Evolutionary conservation across 2,888 invertebrate genomes (phyloP).

Genomic region (Druceiella hillmani): DNA sequence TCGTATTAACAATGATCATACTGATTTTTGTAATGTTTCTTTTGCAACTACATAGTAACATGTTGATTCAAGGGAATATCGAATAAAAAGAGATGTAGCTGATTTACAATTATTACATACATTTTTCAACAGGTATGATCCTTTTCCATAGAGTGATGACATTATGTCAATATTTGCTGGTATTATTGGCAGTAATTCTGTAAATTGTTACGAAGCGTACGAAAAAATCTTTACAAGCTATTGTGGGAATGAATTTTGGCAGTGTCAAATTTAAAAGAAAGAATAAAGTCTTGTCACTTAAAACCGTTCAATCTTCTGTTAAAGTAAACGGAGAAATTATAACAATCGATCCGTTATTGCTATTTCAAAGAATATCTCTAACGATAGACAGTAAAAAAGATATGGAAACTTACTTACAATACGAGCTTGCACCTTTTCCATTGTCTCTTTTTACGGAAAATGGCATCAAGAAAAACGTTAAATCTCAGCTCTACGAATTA

Average conservation of each 20-base stretch:
- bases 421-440: slow-evolving; percentile 28
- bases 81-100: slow-evolving; percentile 28
- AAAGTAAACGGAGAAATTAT: slow-evolving; percentile 25
- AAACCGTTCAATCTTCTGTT: slow-evolving; percentile 24
- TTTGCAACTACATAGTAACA: slow-evolving; percentile 28
- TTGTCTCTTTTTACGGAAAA: slow-evolving; percentile 25
- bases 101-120: slow-evolving; percentile 25
- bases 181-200: slow-evolving; percentile 25
- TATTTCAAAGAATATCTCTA: slow-evolving; percentile 25
- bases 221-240: slow-evolving; percentile 25
- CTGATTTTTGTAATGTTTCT: slow-evolving; percentile 20
- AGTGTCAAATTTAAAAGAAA: slow-evolving; percentile 26
- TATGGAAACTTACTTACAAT: slow-evolving; percentile 26
- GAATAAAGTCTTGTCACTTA: slow-evolving; percentile 27
- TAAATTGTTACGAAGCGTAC: slow-evolving; percentile 28
- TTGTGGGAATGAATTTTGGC: slow-evolving; percentile 26
- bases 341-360: slow-evolving; percentile 23
- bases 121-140: slow-evolving; percentile 26
- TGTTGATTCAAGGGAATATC: slow-evolving; percentile 26
- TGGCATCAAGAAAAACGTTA: slow-evolving; percentile 23
- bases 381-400: slow-evolving; percentile 23
- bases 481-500: slow-evolving; percentile 20
- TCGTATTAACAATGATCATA: slow-evolving; percentile 25
- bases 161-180: slow-evolving; percentile 27
- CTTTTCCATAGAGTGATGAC: slow-evolving; percentile 26